These are phyloP conservation scores for Sakesphorus luctuosus DNA, from an alignment of 2,113 vertebrate species.

Conservation along the genomic window DNA sequence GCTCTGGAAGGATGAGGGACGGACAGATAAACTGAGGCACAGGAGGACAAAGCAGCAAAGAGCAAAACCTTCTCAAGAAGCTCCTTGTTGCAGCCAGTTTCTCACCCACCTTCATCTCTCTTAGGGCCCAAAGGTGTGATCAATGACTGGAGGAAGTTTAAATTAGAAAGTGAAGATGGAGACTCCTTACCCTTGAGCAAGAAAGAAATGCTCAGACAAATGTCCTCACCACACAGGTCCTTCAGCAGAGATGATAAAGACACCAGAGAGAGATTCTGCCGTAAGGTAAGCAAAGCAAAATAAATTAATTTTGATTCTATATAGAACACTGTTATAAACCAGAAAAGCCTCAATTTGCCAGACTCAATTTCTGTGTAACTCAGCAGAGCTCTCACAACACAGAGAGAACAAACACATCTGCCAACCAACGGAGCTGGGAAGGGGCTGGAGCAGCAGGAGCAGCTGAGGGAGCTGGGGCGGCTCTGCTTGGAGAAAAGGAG, in stretches of 20 bases:
- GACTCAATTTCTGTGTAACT: background rate
- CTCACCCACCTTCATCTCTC: background rate
- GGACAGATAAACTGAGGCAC: background rate
- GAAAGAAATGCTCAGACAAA: conserved; percentile 91
- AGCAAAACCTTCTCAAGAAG: background rate
- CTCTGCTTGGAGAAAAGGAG: no score
- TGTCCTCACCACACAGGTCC: conserved; percentile 86
- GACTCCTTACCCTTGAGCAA: conserved; percentile 84
- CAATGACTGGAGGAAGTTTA: conserved; percentile 97
- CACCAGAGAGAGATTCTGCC: conserved; percentile 78
- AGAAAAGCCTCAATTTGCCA: background rate
- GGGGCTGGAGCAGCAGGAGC: background rate
- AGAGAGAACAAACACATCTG: background rate
- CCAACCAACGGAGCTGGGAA: background rate
- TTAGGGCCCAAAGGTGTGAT: conserved; percentile 97
- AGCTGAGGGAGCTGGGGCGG: background rate
- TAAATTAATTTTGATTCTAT: background rate
- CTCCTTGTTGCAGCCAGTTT: background rate
- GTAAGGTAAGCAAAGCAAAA: conserved; percentile 82
- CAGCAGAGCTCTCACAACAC: background rate
- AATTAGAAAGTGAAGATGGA: conserved; percentile 90
- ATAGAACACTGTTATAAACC: background rate
- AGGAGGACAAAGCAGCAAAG: background rate
- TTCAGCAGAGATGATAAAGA: conserved; percentile 79
- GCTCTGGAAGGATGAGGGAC: background rate